Evolutionary conservation across 1,140 invertebrate genomes (phyloP), one percentile per base, ranked within the genome.

Genomic region (Lutraria rhynchaena): DNA sequence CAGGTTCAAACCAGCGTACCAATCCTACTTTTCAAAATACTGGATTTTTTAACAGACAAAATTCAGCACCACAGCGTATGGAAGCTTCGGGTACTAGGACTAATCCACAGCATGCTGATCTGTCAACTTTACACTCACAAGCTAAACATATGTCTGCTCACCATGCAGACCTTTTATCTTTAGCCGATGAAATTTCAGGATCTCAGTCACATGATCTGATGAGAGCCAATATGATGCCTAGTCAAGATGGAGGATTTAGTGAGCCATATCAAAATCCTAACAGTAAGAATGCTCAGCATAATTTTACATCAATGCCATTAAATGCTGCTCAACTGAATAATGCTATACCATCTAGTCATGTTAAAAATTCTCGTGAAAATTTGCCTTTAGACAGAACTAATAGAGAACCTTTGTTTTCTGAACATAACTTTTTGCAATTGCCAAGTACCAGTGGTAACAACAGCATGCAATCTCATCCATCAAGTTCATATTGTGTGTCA

Each of bases 251-350:
- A 46, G 37, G 27, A 7, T 3, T 29, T 51, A n/a, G 31, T 7
- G 17, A 49, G 41, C 41, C 24, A 29, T 67, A 67, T 41, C 63
- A 46, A 22, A 17, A 19, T 29, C 46, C 46, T 33, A 46, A 29
- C 17, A 29, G 27, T 3, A 49, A 27, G 3, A 49, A 24, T 67
- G 63, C 63, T 67, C 63, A 49, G 44, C 63, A 49, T 4, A 31
- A 17, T 67, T 19, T 33, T 4, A 46, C 63, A 46, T 15, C 13
- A 19, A 35, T 67, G 44, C 63, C 37, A 27, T 46, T 49, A 41
- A 46, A 29, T 29, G 44, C 41, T 49, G 63, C 63, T 67, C 63
- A 67, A 67, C 63, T 22, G 4, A 22, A 29, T 31, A 67, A 24
- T 67, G 63, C 41, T 27, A 49, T 46, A 15, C 9, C 9, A 46